Evolutionary conservation across 2,888 invertebrate species (phyloP).

Genomic region (Rhopalosiphum nymphaeae): DNA sequence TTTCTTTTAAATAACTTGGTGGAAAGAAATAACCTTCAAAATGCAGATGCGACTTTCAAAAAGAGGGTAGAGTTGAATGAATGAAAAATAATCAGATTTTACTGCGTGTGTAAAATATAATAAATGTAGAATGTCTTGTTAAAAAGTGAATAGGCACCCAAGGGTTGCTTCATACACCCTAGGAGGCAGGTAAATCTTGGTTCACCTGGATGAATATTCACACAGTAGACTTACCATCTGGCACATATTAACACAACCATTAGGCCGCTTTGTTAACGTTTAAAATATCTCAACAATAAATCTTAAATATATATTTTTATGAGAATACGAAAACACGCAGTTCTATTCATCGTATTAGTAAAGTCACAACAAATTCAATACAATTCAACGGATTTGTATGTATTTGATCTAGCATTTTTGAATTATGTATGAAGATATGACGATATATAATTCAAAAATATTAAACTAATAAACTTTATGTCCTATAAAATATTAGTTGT

Average conservation of each 20-base stretch:
- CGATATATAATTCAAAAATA: neutral
- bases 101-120: constrained; percentile 44
- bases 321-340: constrained; percentile 10
- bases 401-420: neutral
- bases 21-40: constrained; percentile 11
- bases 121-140: constrained; percentile 49
- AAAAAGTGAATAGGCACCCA: constrained; percentile 38
- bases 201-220: constrained; percentile 59
- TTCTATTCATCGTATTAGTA: constrained; percentile 8
- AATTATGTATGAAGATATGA: neutral
- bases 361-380: constrained; percentile 5
- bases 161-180: constrained; percentile 52
- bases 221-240: constrained; percentile 54
- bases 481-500: neutral
- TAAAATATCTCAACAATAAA: constrained; percentile 45
- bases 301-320: constrained; percentile 35
- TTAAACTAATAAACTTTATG: neutral
- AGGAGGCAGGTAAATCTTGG: constrained; percentile 49
- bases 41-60: constrained; percentile 46
- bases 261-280: constrained; percentile 48
- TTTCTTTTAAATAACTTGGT: constrained; percentile 18
- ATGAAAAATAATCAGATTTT: constrained; percentile 57
- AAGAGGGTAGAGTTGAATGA: constrained; percentile 48
- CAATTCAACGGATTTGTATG: constrained; percentile 5
- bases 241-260: constrained; percentile 47